Percentiles rank a stretch among this genome's conserved stretches.
Evolutionary conservation across 2,797 vertebrate species (phyloP).

Genomic region (Typhlichthys subterraneus): DNA sequence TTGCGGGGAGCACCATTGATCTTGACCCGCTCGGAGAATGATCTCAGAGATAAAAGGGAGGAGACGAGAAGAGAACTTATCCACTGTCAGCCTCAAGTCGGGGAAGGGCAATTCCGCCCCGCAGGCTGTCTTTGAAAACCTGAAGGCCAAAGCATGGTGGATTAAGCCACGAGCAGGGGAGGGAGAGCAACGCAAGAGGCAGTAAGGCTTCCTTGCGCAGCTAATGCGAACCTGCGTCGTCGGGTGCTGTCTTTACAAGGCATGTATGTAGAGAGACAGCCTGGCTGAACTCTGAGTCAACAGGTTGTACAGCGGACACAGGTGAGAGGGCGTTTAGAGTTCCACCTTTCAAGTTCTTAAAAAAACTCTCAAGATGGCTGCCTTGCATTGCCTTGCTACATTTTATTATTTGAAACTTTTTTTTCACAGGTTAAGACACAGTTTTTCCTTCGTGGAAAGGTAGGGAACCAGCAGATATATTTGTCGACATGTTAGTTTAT

Average conservation of each 20-base stretch:
- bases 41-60: slow-evolving; percentile 80
- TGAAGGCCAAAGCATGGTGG: slow-evolving; percentile 75
- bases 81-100: slow-evolving; percentile 78
- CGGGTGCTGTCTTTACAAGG: slow-evolving; percentile 31
- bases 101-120: slow-evolving; percentile 78
- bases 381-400: background rate
- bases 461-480: slow-evolving; percentile 13
- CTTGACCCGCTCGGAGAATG: slow-evolving; percentile 76
- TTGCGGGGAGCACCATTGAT: slow-evolving; percentile 79
- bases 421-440: slow-evolving; percentile 25
- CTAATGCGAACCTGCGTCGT: slow-evolving; percentile 53
- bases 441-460: slow-evolving; percentile 20
- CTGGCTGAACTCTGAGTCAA: slow-evolving; percentile 53
- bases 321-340: slow-evolving; percentile 38
- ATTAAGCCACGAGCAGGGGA: slow-evolving; percentile 66
- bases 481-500: slow-evolving; percentile 14
- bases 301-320: slow-evolving; percentile 46
- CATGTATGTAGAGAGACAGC: slow-evolving; percentile 44
- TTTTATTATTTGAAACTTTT: slow-evolving; percentile 39
- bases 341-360: slow-evolving; percentile 39
- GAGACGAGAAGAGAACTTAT: slow-evolving; percentile 73
- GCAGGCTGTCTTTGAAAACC: slow-evolving; percentile 80
- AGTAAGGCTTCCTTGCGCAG: slow-evolving; percentile 57
- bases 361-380: slow-evolving; percentile 5
- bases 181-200: slow-evolving; percentile 49